phyloP scores from a whole-genome alignment of 2,797 vertebrate genomes.

The Parauchenoglanis ngamensis region DNA sequence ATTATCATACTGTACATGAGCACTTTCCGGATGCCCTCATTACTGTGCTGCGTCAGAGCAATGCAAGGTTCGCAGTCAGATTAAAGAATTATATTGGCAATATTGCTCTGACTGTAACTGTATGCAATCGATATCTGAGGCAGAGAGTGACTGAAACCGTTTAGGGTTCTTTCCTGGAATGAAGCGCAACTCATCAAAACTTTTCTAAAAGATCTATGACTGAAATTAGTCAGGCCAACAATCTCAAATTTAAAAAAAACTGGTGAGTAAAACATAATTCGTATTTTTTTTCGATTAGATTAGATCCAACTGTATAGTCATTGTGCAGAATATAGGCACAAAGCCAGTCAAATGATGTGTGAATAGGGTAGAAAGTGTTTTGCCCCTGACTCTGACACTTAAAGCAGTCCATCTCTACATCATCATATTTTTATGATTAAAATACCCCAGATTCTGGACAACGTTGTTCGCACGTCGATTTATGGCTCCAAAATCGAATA shows the following conservation, averaged over 20 bases:
- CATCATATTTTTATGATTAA: neutral
- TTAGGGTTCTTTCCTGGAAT: neutral
- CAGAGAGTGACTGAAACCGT: neutral
- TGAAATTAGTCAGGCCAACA: neutral
- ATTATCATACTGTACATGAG: neutral
- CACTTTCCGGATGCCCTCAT: neutral
- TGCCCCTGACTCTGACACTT: neutral
- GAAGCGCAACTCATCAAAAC: neutral
- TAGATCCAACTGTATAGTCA: no score
- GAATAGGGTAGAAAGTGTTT: neutral
- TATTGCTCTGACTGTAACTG: neutral
- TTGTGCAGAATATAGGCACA: no score
- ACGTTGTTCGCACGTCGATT: neutral
- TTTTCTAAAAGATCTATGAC: neutral
- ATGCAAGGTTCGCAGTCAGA: neutral
- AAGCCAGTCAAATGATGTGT: no score
- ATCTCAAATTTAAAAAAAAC: neutral
- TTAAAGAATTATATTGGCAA: neutral
- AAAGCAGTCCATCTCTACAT: neutral
- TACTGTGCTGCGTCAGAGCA: neutral
- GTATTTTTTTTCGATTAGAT: no score
- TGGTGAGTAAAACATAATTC: neutral
- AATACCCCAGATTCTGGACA: neutral
- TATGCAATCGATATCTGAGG: neutral
- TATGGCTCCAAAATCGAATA: neutral